A percentile compares a stretch with the other conserved stretches of the same genome.
Evolutionary conservation across 2,888 invertebrate species (phyloP).

Genomic region (Himalopsyche anomala): DNA sequence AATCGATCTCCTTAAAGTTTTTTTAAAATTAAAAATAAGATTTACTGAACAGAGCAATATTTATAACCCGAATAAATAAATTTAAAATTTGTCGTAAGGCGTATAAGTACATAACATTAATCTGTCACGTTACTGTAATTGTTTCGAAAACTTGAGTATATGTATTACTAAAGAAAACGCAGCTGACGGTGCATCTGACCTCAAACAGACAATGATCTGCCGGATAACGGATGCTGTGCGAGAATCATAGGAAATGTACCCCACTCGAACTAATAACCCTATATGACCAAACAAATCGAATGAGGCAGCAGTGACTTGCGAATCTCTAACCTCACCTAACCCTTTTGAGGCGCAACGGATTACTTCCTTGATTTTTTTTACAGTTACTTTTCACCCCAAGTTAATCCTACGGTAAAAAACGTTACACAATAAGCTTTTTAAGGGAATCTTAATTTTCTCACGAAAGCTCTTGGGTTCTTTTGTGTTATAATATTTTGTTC

Average conservation of each 20-base stretch:
- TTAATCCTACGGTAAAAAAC: constrained; percentile 46
- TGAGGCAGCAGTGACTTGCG: constrained; percentile 62
- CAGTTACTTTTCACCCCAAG: constrained; percentile 50
- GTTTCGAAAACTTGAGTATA: no score
- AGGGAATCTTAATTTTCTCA: constrained; percentile 58
- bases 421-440: constrained; percentile 47
- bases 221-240: constrained; percentile 57
- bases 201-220: constrained; percentile 47
- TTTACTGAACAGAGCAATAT: no score
- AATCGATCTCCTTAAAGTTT: no score
- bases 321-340: constrained; percentile 58
- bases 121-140: no score
- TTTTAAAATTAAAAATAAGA: no score
- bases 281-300: constrained; percentile 48
- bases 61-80: no score
- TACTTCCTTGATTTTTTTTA: constrained; percentile 63
- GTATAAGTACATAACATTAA: no score
- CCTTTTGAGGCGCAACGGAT: constrained; percentile 63
- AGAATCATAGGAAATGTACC: constrained; percentile 48
- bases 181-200: constrained; percentile 5
- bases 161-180: background rate
- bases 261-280: constrained; percentile 57
- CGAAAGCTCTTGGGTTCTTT: constrained; percentile 47
- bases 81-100: no score
- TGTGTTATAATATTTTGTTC: constrained; percentile 24